Conservation (phyloP, 1,140 invertebrate genomes). For the Mylabris phalerata region DNA sequence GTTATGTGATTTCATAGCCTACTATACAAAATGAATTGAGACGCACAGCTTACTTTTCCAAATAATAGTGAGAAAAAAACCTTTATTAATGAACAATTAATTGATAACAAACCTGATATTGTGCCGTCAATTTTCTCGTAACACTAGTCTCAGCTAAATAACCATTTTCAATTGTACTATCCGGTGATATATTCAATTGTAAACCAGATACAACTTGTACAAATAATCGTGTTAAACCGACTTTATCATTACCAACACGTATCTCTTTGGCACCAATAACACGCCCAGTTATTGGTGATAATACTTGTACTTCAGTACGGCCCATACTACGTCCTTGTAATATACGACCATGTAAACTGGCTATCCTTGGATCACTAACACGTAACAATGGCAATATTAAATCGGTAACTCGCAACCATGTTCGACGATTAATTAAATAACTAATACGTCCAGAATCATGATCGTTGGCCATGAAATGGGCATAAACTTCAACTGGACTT, state of each 20-base stretch:
- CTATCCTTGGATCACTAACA: slow-evolving; percentile 83
- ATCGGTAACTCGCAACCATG: slow-evolving; percentile 83
- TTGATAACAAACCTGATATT: slow-evolving; percentile 72
- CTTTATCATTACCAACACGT: slow-evolving; percentile 84
- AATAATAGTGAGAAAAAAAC: too few relatives aligned
- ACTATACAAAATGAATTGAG: too few relatives aligned
- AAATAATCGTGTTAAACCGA: slow-evolving; percentile 70
- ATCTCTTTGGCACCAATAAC: slow-evolving; percentile 89
- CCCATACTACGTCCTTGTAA: slow-evolving; percentile 84
- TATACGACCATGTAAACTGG: slow-evolving; percentile 69
- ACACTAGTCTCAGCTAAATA: slow-evolving; percentile 85
- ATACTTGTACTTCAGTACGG: slow-evolving; percentile 84
- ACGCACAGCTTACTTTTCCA: too few relatives aligned
- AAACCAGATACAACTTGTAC: slow-evolving; percentile 88
- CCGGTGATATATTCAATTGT: slow-evolving; percentile 80
- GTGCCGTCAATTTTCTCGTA: slow-evolving; percentile 78
- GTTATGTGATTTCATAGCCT: too few relatives aligned
- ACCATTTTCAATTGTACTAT: slow-evolving; percentile 76
- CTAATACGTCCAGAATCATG: slow-evolving; percentile 86
- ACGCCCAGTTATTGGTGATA: slow-evolving; percentile 85
- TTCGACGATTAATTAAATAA: slow-evolving; percentile 82
- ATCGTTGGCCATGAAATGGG: slow-evolving; percentile 81
- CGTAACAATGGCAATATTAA: slow-evolving; percentile 75
- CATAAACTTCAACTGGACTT: slow-evolving; percentile 82
- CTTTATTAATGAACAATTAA: too few relatives aligned